These are phyloP conservation scores for Zaprionus lachaisei DNA, from an alignment of 1,140 invertebrate genomes.

Conservation along the genomic window DNA sequence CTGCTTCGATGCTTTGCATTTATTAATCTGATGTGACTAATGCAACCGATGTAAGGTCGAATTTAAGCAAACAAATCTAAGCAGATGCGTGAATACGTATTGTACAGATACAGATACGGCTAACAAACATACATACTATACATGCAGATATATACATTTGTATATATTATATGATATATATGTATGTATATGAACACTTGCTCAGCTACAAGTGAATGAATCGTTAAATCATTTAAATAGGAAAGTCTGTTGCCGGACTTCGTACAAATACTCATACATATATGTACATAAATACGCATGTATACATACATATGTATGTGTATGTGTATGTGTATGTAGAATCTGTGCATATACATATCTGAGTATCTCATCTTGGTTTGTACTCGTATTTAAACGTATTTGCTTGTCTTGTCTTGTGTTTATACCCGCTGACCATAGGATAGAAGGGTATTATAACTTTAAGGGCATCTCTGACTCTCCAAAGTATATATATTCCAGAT, in stretches of 20 bases:
- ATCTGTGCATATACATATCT: slow-evolving; percentile 36
- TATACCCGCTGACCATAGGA: background rate
- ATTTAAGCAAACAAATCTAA: slow-evolving; percentile 24
- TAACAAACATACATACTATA: background rate
- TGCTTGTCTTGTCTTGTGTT: slow-evolving; percentile 23
- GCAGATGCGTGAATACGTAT: slow-evolving; percentile 6
- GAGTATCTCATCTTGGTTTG: slow-evolving; percentile 48
- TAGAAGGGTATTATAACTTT: too few relatives aligned
- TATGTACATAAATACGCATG: background rate
- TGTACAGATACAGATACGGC: background rate
- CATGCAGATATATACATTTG: background rate
- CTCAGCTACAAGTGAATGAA: slow-evolving; percentile 39
- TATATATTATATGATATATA: slow-evolving; percentile 7
- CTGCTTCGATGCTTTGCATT: background rate
- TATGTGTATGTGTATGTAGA: slow-evolving; percentile 29
- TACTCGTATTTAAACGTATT: slow-evolving; percentile 44
- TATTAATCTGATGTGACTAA: slow-evolving; percentile 18
- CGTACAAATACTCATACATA: background rate
- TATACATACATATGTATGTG: slow-evolving; percentile 12
- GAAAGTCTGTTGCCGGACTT: slow-evolving; percentile 38
- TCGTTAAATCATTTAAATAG: slow-evolving; percentile 37
- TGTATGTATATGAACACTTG: background rate
- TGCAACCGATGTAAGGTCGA: slow-evolving; percentile 20
- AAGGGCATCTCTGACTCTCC: too few relatives aligned
- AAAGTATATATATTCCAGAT: too few relatives aligned